Conservation (phyloP, 2,113 vertebrate genomes). For the Heptranchias perlo region DNA sequence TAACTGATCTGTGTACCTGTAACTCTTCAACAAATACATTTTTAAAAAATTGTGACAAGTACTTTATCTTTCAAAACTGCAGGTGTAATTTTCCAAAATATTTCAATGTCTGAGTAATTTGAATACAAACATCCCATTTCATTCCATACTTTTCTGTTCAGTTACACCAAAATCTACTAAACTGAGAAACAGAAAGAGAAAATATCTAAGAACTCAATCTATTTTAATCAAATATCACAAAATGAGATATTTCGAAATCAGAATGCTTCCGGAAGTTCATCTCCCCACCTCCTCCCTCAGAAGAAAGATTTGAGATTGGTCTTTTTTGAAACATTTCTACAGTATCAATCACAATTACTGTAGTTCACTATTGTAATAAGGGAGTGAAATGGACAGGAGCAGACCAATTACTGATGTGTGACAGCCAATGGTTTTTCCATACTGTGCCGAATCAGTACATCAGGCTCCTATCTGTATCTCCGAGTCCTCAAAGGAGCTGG, state of each 20-base stretch:
- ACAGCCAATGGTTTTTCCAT: not conserved
- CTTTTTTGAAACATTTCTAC: not conserved
- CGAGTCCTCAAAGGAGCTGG: not conserved
- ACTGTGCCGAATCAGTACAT: not conserved
- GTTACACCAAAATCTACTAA: not conserved
- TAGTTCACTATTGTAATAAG: not conserved
- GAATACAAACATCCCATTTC: not conserved
- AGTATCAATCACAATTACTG: not conserved
- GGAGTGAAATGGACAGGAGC: not conserved
- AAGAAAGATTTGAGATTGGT: not conserved
- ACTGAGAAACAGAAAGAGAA: not conserved
- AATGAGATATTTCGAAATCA: not conserved
- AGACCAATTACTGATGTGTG: not conserved
- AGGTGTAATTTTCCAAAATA: not conserved
- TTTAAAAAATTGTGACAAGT: not conserved
- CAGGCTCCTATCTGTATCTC: not conserved
- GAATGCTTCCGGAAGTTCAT: not conserved
- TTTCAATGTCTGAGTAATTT: not conserved
- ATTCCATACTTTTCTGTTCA: not conserved
- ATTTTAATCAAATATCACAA: not conserved
- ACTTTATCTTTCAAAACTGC: not conserved
- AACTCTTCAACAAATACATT: not conserved
- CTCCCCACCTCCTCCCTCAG: not conserved
- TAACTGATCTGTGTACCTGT: not conserved
- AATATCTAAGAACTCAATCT: not conserved